Evolutionary conservation across 1,140 invertebrate species (phyloP), one percentile per base, ranked within the genome.

Genomic region (Drosophila teissieri): DNA sequence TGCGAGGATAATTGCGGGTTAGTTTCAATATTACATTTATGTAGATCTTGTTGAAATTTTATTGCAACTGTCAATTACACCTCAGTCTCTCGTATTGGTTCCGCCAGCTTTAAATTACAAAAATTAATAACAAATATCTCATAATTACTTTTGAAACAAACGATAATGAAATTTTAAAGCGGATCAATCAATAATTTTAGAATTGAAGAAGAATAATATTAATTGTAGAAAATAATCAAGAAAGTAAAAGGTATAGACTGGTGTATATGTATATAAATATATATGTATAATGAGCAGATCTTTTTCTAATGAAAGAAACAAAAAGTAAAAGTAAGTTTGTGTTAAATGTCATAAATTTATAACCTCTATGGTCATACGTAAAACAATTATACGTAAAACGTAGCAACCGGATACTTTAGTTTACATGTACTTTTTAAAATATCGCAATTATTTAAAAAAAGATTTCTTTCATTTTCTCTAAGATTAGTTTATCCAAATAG

Each of bases 71-170:
- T 91, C 62, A 85, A 93, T 93, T 94, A 94, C 92, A 94, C 93
- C 92, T 93, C 93, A 94, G 95, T 95, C 94, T 95, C 95, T 94
- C 94, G 94, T 93, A 95, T 95, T 93, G 94, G 94, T 94, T 95
- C 95, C 93, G 94, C 94, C 94, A 94, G 95, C 94, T 95, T 91
- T 80, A 85, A 94, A 94, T 93, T 88, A 80, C 74, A 91, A 90
- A 91, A 91, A 91, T 85, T 85, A 91, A 90, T 94, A 95, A 93
- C 88, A 93, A 89, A 86, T 73, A 91, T 89, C 74, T 73, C 55
- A 84, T 84, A 90, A 79, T 74, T 84, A 89, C 72, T 78, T 82
- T 78, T 73, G 49, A 73, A 70, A 78, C 56, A 78, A 80, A 78
- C 31, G 7, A 31, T 81, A 61, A 74, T 67, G 58, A 44, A 69